Conservation (phyloP, 1,140 invertebrate genomes). For the Apolygus lucorum region DNA sequence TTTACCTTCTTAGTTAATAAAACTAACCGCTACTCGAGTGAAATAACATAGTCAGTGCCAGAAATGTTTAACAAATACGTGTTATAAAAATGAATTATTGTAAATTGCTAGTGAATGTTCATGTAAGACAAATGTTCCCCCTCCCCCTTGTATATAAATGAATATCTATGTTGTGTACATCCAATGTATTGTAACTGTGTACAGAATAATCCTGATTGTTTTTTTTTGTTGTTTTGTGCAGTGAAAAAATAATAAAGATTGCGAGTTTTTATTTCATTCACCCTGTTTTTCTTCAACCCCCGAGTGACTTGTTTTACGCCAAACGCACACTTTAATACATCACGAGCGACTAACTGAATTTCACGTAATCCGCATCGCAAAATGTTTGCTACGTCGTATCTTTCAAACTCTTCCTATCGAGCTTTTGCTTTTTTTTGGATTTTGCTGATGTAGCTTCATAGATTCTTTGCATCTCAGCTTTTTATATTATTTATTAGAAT, state of each 20-base stretch:
- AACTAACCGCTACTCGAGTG: slow-evolving; percentile 10
- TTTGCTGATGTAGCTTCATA: no score
- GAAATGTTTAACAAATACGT: background rate
- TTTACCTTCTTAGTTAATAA: slow-evolving; percentile 8
- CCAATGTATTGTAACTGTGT: slow-evolving; percentile 7
- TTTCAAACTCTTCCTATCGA: background rate
- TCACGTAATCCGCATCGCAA: background rate
- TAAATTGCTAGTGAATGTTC: background rate
- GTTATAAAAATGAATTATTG: background rate
- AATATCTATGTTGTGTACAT: no score
- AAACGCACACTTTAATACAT: background rate
- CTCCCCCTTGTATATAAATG: no score
- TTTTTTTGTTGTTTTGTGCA: background rate
- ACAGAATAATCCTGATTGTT: background rate
- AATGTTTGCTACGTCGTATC: background rate
- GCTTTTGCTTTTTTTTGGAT: slow-evolving; percentile 1
- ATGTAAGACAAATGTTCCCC: no score
- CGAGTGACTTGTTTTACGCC: background rate
- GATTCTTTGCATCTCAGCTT: no score
- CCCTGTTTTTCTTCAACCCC: background rate
- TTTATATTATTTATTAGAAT: no score
- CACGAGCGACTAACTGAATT: background rate
- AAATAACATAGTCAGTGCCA: slow-evolving; percentile 4
- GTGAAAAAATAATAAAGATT: slow-evolving; percentile 4
- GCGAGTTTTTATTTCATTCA: background rate